A percentile compares a stretch with the other conserved stretches of the same genome.
phyloP scores from a whole-genome alignment of 2,797 vertebrate species.

The Botia almorhae region DNA sequence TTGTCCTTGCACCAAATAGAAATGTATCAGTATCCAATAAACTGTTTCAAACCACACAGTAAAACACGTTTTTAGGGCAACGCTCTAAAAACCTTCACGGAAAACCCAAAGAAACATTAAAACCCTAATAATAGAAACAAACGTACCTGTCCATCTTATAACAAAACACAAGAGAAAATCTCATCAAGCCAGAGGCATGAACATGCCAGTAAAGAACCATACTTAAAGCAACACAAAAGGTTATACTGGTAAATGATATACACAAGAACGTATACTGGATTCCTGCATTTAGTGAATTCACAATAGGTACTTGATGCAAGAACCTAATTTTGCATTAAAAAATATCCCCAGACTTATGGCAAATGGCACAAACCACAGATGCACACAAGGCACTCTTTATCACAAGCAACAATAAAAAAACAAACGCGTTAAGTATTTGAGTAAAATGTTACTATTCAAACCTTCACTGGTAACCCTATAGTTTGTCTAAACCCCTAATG shows the following conservation, averaged over 20 bases:
- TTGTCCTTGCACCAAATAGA: constrained; percentile 44
- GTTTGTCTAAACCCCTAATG: constrained; percentile 26
- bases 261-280: constrained; percentile 72
- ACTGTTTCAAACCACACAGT: constrained; percentile 30
- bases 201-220: constrained; percentile 76
- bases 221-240: constrained; percentile 76
- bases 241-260: constrained; percentile 51
- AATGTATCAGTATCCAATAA: constrained; percentile 16
- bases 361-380: constrained; percentile 89
- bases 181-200: constrained; percentile 61
- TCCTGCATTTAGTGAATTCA: constrained; percentile 77
- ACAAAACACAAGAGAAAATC: constrained; percentile 67
- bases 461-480: constrained; percentile 33
- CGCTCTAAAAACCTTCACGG: constrained; percentile 70
- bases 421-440: constrained; percentile 74
- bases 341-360: constrained; percentile 84
- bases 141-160: constrained; percentile 70
- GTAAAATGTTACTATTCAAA: constrained; percentile 72
- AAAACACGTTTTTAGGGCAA: constrained; percentile 68
- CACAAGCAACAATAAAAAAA: constrained; percentile 85
- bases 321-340: constrained; percentile 82
- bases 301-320: constrained; percentile 83
- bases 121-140: constrained; percentile 72
- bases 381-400: constrained; percentile 95
- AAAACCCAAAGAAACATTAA: constrained; percentile 74